Evolutionary conservation across 2,888 invertebrate species (phyloP).

Genomic region (Drosophila monieri): DNA sequence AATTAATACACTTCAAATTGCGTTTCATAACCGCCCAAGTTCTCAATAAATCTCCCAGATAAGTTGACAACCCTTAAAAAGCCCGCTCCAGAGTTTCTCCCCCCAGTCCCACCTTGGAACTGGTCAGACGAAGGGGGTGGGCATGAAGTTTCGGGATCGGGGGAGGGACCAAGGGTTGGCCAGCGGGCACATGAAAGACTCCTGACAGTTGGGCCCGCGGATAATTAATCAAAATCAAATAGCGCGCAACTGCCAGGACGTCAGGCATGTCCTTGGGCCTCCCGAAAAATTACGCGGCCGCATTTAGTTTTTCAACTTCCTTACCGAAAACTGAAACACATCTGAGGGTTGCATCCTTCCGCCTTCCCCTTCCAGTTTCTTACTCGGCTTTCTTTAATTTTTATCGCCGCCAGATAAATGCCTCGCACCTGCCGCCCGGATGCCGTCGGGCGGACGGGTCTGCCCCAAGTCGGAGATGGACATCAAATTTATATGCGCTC

Average conservation of each 20-base stretch:
- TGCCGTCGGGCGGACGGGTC: slow-evolving; percentile 53
- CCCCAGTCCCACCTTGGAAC: slow-evolving; percentile 55
- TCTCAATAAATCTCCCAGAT: slow-evolving; percentile 76
- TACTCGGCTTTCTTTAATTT: slow-evolving; percentile 35
- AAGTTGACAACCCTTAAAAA: slow-evolving; percentile 70
- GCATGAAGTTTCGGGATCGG: slow-evolving; percentile 8
- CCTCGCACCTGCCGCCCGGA: slow-evolving; percentile 70
- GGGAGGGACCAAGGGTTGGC: slow-evolving; percentile 36
- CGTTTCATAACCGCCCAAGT: slow-evolving; percentile 59
- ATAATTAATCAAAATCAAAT: slow-evolving; percentile 82
- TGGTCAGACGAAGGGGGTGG: slow-evolving; percentile 7
- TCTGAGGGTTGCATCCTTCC: slow-evolving; percentile 43
- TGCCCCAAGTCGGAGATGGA: slow-evolving; percentile 42
- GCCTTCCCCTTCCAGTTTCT: slow-evolving; percentile 6
- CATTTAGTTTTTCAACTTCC: slow-evolving; percentile 52
- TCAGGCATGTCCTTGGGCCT: slow-evolving; percentile 48
- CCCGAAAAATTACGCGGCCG: slow-evolving; percentile 53
- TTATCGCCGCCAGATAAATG: slow-evolving; percentile 57
- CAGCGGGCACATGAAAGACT: slow-evolving; percentile 68
- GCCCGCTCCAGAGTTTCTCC: slow-evolving; percentile 54
- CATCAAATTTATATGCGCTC: slow-evolving; percentile 65
- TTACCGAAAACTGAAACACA: slow-evolving; percentile 47
- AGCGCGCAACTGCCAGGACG: slow-evolving; percentile 50
- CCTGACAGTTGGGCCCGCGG: slow-evolving; percentile 52
- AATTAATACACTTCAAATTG: slow-evolving; percentile 78